phyloP scores from a whole-genome alignment of 1,140 invertebrate genomes.

The Pogonomyrmex californicus region DNA sequence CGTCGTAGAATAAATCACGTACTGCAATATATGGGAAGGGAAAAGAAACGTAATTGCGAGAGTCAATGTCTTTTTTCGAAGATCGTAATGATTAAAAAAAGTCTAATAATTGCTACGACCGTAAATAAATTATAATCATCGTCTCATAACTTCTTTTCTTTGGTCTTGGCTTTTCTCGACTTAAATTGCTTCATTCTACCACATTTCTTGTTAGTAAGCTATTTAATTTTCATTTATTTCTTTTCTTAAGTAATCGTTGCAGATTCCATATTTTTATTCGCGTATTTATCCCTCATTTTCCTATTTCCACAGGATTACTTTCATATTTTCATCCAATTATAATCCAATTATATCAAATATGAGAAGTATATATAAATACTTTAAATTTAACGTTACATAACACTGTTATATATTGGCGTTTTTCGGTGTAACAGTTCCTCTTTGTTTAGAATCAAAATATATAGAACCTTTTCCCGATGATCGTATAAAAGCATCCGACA shows the following conservation, averaged over 20 bases:
- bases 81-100: slow-evolving; percentile 14
- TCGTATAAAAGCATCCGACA: slow-evolving; percentile 61
- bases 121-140: slow-evolving; percentile 36
- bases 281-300: neutral
- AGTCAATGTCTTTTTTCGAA: neutral
- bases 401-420: neutral
- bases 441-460: slow-evolving; percentile 11
- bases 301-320: neutral
- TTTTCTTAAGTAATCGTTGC: neutral
- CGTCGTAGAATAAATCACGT: neutral
- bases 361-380: neutral
- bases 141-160: neutral
- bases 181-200: slow-evolving; percentile 6
- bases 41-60: slow-evolving; percentile 19
- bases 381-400: neutral
- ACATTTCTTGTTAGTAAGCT: neutral
- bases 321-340: neutral
- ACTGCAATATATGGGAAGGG: neutral
- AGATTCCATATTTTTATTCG: neutral
- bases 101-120: neutral
- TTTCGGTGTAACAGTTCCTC: neutral
- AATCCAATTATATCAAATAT: neutral
- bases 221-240: neutral
- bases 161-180: neutral
- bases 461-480: slow-evolving; percentile 52